Conservation (phyloP, 2,113 vertebrate species). For the Silurus meridionalis region DNA sequence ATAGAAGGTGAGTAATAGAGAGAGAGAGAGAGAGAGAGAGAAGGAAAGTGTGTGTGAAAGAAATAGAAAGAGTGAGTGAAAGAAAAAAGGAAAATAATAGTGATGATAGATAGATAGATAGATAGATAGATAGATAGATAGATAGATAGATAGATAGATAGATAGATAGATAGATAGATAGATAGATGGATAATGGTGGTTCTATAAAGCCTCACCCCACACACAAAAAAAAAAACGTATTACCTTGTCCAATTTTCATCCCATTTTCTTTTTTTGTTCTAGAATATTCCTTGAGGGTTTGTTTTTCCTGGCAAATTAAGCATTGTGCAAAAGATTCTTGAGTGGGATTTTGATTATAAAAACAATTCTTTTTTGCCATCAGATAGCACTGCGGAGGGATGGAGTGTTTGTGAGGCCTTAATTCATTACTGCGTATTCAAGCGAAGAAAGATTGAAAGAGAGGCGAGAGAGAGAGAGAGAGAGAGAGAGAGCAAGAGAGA, state of each 20-base stretch:
- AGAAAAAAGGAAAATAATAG: too few relatives aligned
- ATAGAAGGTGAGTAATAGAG: too few relatives aligned
- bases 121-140: too few relatives aligned
- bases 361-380: constrained; percentile 61
- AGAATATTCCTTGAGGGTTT: constrained; percentile 21
- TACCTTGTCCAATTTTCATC: constrained; percentile 50
- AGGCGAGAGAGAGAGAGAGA: constrained; percentile 19
- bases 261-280: constrained; percentile 26
- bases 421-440: constrained; percentile 53
- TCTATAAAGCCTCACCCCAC: background rate
- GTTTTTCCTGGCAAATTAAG: constrained; percentile 39
- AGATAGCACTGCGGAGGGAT: constrained; percentile 59
- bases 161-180: too few relatives aligned
- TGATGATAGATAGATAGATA: too few relatives aligned
- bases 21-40: too few relatives aligned
- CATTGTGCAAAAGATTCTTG: constrained; percentile 47
- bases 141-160: too few relatives aligned
- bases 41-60: too few relatives aligned
- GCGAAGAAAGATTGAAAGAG: constrained; percentile 18
- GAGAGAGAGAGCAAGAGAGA: background rate
- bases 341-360: constrained; percentile 65
- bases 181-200: background rate
- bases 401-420: constrained; percentile 54
- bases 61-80: too few relatives aligned
- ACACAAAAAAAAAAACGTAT: constrained; percentile 37